Base-by-base conservation (phyloP, 1,140 invertebrate genomes). In the Anastatus disparis region DNA sequence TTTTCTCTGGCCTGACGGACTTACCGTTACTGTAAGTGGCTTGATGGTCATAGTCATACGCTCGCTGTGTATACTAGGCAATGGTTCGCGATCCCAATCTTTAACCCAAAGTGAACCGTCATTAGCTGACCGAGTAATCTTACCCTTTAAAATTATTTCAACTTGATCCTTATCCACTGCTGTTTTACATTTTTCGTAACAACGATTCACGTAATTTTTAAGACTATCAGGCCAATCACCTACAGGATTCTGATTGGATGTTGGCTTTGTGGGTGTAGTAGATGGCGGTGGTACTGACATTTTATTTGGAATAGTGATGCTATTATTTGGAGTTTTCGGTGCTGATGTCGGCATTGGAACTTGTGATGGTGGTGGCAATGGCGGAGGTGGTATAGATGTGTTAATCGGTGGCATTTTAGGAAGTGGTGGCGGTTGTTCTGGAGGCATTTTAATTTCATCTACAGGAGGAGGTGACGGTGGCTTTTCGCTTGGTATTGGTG, bases 161-260 rank as follows among this genome's bases (percentile, higher is more conserved):
- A 98, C 95, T 81, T 95, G 92, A 88, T 98, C 95, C 85, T 96
- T 95, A 82, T 98, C 95, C 64, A 94, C 89, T 63, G 90, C 88
- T 13, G 94, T 94, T 76, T 90, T 90, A 79, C 95, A 97, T 85
- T 95, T 95, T 40, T 92, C 91, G 87, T 97, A 98, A 78, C 95
- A 96, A 73, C 93, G 90, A 76, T 93, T 92, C 12, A 98, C 95
- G 85, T 97, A 99, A 70, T 93, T 90, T 79, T 93, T 91, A 27
- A 94, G 80, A 65, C 90, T 91, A 56, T 92, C 89, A 1, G 93
- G 92, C 92, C 92, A 93, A 62, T 88, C 87, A 29, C 82, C 86
- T 0, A 87, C 84, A 3, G 87, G 85, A 74, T 85, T 85, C 9
- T 74, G 52, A 55, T 35, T 75, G 80, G 44, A 31, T 29, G 72